Percentiles rank a stretch among this genome's conserved stretches.
These are phyloP conservation scores for Noctua comes DNA, from an alignment of 2,888 invertebrate genomes.

Conservation along the genomic window DNA sequence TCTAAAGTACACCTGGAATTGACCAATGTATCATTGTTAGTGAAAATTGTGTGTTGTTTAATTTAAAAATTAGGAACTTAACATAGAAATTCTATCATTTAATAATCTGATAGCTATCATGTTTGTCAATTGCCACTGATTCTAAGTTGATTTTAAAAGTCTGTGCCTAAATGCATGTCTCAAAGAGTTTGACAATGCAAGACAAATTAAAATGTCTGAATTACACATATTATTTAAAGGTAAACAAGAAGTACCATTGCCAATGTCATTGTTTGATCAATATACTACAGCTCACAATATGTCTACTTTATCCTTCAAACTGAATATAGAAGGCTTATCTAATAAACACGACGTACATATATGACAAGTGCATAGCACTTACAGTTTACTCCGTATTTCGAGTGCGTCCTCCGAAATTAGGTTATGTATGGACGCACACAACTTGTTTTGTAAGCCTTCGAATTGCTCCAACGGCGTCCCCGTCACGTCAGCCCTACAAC, in stretches of 20 bases:
- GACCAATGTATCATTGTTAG: background rate
- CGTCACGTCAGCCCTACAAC: conserved; percentile 82
- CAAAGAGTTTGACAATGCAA: background rate
- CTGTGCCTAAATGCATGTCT: background rate
- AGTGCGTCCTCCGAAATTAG: conserved; percentile 82
- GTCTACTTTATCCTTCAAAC: background rate
- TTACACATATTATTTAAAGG: background rate
- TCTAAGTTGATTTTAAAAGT: background rate
- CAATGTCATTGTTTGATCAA: conserved; percentile 21
- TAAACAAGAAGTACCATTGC: background rate
- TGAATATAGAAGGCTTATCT: background rate
- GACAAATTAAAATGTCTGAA: background rate
- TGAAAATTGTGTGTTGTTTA: background rate
- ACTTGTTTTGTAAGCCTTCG: conserved; percentile 80
- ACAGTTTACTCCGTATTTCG: conserved; percentile 85
- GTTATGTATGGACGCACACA: conserved; percentile 83
- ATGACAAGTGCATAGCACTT: conserved; percentile 65
- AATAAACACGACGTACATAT: conserved; percentile 23
- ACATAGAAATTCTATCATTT: background rate
- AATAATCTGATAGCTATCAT: background rate
- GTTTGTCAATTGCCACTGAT: background rate
- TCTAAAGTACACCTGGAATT: conserved; percentile 80
- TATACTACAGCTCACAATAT: background rate
- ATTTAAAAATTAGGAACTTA: background rate
- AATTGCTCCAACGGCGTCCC: conserved; percentile 86